A percentile compares a stretch with the other conserved stretches of the same genome.
phyloP scores from a whole-genome alignment of 1,140 invertebrate genomes.

The Telenomus remus region DNA sequence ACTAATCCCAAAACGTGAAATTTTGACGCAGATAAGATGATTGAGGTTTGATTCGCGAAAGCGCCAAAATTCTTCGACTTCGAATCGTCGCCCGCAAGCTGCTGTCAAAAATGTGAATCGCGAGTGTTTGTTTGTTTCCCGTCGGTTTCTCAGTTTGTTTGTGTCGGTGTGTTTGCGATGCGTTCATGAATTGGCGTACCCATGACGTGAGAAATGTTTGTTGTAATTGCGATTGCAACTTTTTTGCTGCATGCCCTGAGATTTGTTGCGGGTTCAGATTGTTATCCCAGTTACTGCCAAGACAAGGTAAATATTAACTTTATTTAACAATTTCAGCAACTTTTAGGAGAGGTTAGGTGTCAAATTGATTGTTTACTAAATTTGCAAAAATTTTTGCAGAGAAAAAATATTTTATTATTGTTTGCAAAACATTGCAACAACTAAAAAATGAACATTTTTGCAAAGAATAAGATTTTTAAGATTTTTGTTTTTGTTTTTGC shows the following conservation, averaged over 20 bases:
- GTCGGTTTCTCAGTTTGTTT: neutral
- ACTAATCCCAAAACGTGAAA: constrained; percentile 35
- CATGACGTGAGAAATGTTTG: constrained; percentile 30
- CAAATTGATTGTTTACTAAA: neutral
- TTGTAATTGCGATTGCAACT: constrained; percentile 10
- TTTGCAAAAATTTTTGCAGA: neutral
- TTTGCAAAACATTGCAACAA: too few relatives aligned
- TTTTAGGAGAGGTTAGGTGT: too few relatives aligned
- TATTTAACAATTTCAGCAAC: too few relatives aligned
- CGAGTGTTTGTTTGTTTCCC: too few relatives aligned
- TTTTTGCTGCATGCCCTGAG: constrained; percentile 5
- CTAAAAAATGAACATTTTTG: too few relatives aligned
- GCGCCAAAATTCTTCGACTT: constrained; percentile 28
- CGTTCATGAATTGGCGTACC: constrained; percentile 13
- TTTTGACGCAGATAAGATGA: constrained; percentile 21
- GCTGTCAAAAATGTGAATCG: constrained; percentile 17
- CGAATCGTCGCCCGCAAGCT: constrained; percentile 1
- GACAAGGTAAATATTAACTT: constrained; percentile 51
- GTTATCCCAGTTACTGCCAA: constrained; percentile 65
- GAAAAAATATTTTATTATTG: neutral
- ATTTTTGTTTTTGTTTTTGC: constrained; percentile 26
- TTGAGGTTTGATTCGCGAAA: constrained; percentile 2
- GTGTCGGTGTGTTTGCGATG: neutral
- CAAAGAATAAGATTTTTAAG: neutral
- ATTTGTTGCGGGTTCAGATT: constrained; percentile 32